phyloP scores from a whole-genome alignment of 1,140 invertebrate genomes.

The Drosophila orena region DNA sequence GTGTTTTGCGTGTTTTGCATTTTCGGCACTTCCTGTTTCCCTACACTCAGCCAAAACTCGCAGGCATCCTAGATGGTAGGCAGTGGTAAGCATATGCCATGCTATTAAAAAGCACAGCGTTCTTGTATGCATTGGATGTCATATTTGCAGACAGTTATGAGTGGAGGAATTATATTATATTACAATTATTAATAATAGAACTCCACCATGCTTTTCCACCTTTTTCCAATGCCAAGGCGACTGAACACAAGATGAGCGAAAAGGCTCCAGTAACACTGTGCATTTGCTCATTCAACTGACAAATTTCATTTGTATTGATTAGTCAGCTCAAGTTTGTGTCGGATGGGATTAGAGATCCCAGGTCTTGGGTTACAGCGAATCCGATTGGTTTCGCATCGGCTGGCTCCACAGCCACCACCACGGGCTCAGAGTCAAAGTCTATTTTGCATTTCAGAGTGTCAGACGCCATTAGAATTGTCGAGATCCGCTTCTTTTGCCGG shows the following conservation, averaged over 20 bases:
- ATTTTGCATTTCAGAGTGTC: slow-evolving; percentile 57
- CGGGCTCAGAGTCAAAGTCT: slow-evolving; percentile 43
- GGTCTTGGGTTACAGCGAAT: not conserved
- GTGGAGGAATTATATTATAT: too few relatives aligned
- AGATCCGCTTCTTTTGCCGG: slow-evolving; percentile 1
- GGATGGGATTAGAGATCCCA: not conserved
- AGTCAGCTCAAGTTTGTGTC: slow-evolving; percentile 21
- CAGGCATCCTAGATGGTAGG: too few relatives aligned
- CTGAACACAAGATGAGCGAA: too few relatives aligned
- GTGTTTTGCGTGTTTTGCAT: slow-evolving; percentile 17
- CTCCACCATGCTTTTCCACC: not conserved
- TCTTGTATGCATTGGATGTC: too few relatives aligned
- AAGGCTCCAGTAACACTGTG: not conserved
- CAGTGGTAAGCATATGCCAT: too few relatives aligned
- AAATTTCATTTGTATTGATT: slow-evolving; percentile 59
- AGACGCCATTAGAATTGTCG: slow-evolving; percentile 38
- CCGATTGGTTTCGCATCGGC: not conserved
- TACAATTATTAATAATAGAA: too few relatives aligned
- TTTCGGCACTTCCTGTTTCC: not conserved
- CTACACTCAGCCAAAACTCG: not conserved
- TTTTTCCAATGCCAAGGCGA: not conserved
- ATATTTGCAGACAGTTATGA: too few relatives aligned
- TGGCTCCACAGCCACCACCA: not conserved
- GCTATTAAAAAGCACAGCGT: too few relatives aligned
- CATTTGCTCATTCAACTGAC: slow-evolving; percentile 34